Evolutionary conservation across 2,888 invertebrate species (phyloP).

Genomic region (Lordiphosa andalusiaca): DNA sequence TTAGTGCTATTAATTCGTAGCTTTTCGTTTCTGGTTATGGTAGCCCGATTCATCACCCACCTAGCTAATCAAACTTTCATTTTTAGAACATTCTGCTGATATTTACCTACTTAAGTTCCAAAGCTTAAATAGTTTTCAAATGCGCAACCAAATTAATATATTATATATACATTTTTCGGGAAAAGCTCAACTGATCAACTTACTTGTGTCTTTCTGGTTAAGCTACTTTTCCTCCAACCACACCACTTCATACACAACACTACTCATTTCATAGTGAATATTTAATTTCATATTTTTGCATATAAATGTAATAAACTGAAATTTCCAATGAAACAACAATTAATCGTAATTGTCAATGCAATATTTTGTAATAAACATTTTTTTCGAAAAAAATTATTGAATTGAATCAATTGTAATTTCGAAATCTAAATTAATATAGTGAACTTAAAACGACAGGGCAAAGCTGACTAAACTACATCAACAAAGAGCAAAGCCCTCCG

Average conservation of each 20-base stretch:
- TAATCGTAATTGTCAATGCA: constrained; percentile 68
- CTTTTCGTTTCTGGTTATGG: too few relatives aligned
- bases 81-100: constrained; percentile 21
- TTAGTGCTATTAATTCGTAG: too few relatives aligned
- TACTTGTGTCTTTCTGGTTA: constrained; percentile 15
- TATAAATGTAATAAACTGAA: constrained; percentile 45
- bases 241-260: not conserved
- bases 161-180: not conserved
- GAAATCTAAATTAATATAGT: too few relatives aligned
- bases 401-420: not conserved
- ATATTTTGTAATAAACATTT: constrained; percentile 70
- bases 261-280: constrained; percentile 57
- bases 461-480: too few relatives aligned
- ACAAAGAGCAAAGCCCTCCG: too few relatives aligned
- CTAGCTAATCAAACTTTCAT: not conserved
- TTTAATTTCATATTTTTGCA: constrained; percentile 41
- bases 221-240: constrained; percentile 16
- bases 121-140: constrained; percentile 57
- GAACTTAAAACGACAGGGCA: too few relatives aligned
- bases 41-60: too few relatives aligned
- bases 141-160: constrained; percentile 29
- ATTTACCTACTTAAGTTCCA: constrained; percentile 59
- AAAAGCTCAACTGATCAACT: constrained; percentile 2
- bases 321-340: constrained; percentile 53
- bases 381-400: constrained; percentile 34